A percentile compares a stretch with the other conserved stretches of the same genome.
These are phyloP conservation scores for Lucinisca nassula DNA, from an alignment of 2,888 invertebrate species.

Conservation along the genomic window DNA sequence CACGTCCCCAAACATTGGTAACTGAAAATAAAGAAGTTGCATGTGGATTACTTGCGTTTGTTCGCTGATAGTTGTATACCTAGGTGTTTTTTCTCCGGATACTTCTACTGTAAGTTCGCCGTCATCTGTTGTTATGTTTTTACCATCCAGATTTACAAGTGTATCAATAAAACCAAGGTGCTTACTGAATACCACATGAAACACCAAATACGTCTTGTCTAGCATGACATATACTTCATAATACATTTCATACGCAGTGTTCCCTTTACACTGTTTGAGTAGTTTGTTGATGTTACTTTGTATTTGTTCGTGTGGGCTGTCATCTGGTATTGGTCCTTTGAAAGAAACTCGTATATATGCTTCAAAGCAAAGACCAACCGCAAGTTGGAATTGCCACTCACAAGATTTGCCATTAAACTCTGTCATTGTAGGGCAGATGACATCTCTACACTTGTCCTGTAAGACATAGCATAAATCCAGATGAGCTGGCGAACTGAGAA, in stretches of 20 bases:
- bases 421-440: neutral
- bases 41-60: neutral
- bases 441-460: neutral
- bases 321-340: neutral
- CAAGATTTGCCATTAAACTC: neutral
- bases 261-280: neutral
- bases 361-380: neutral
- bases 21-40: too few relatives aligned
- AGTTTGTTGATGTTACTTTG: neutral
- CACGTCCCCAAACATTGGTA: too few relatives aligned
- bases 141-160: neutral
- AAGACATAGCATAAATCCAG: neutral
- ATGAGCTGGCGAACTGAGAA: too few relatives aligned
- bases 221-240: neutral
- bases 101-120: neutral
- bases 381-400: neutral
- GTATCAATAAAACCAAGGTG: neutral
- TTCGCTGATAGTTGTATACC: neutral
- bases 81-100: neutral
- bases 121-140: neutral
- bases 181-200: neutral
- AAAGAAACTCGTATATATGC: neutral
- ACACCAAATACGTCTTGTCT: neutral
- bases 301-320: neutral
- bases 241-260: neutral